A percentile compares a stretch with the other conserved stretches of the same genome.
Evolutionary conservation across 1,140 invertebrate species (phyloP).

Genomic region (Leptinotarsa lineolata): DNA sequence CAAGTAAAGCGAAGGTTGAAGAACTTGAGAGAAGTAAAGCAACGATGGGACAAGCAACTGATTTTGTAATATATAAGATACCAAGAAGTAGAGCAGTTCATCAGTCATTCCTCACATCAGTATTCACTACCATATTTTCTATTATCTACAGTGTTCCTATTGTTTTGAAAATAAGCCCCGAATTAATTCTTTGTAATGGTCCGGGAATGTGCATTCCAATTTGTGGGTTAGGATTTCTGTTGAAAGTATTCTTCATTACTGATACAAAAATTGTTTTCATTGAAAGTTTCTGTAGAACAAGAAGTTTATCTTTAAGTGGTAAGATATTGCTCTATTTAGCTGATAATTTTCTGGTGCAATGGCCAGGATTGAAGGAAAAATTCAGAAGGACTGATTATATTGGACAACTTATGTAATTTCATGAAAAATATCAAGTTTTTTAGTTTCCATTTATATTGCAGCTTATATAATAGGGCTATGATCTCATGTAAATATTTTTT

Average conservation of each 20-base stretch:
- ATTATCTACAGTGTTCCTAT: conserved; percentile 70
- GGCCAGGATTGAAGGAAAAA: conserved; percentile 64
- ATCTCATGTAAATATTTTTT: too few species aligned
- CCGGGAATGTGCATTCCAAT: conserved; percentile 89
- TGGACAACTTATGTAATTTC: conserved; percentile 52
- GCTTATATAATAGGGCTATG: too few species aligned
- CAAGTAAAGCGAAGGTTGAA: conserved; percentile 71
- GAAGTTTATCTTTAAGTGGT: conserved; percentile 85
- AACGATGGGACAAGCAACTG: conserved; percentile 34
- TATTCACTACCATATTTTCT: conserved; percentile 78
- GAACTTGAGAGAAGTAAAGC: conserved; percentile 58
- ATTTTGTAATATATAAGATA: conserved; percentile 67
- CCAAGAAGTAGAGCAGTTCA: conserved; percentile 84
- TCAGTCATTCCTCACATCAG: conserved; percentile 81
- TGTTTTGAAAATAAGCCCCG: conserved; percentile 71
- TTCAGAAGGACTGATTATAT: conserved; percentile 53
- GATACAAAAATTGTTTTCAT: conserved; percentile 84
- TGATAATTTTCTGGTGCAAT: conserved; percentile 90
- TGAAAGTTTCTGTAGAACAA: conserved; percentile 93
- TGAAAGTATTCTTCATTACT: conserved; percentile 62
- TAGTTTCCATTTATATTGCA: too few species aligned
- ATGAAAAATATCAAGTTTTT: conserved; percentile 11
- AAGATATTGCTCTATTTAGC: conserved; percentile 83
- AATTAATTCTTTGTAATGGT: conserved; percentile 89
- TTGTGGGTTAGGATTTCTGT: conserved; percentile 48